A percentile compares a stretch with the other conserved stretches of the same genome.
Conservation (phyloP, 2,113 vertebrate species). For the Alligator mississippiensis region DNA sequence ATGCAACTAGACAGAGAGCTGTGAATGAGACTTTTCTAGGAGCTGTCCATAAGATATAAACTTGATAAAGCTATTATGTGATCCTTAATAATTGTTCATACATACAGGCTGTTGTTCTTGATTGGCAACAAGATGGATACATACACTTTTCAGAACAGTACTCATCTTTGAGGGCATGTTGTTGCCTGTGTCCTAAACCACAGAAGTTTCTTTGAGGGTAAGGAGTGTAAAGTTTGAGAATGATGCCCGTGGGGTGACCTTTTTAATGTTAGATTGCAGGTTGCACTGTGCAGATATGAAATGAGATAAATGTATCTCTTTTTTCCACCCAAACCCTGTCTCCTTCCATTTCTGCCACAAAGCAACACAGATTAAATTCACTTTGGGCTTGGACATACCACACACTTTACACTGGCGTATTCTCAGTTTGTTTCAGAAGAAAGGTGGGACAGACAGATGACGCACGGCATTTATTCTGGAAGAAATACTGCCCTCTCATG, state of each 20-base stretch:
- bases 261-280: background rate
- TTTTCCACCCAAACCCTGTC: too few species aligned
- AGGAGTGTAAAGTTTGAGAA: background rate
- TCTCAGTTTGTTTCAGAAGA: too few species aligned
- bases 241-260: background rate
- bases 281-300: background rate
- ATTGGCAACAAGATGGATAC: background rate
- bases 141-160: background rate
- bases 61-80: background rate
- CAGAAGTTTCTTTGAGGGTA: background rate
- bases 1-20: background rate
- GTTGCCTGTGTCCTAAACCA: background rate
- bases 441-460: too few species aligned
- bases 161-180: background rate
- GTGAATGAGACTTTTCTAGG: background rate
- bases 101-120: background rate
- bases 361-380: too few species aligned
- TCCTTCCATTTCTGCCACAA: too few species aligned
- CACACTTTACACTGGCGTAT: too few species aligned
- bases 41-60: background rate
- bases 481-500: too few species aligned
- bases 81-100: background rate
- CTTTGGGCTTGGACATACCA: too few species aligned
- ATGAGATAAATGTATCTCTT: background rate
- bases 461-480: too few species aligned